Evolutionary conservation across 1,140 invertebrate species (phyloP), one percentile per base, ranked within the genome.

Genomic region (Formica exsecta): DNA sequence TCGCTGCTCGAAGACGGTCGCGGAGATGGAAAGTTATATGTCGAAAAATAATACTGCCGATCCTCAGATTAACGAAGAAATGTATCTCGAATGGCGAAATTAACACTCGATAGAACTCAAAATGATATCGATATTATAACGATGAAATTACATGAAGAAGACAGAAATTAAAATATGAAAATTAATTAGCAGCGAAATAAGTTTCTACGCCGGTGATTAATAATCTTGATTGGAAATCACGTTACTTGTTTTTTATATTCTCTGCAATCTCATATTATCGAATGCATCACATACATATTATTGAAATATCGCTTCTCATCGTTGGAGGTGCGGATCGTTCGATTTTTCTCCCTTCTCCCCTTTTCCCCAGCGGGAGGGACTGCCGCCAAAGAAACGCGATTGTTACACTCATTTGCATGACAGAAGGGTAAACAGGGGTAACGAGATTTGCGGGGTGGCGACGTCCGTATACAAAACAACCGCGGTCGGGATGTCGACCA

Each of bases 361-460:
- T 80, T 36, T 57, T 62, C 41, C 83, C 29, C 61, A 8, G 9
- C 29, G 25, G 16, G 6, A 5, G 32, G n/a, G 36, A 57, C 4
- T 48, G 75, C 16, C 48, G 54, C 57, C 64, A 73, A 79, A 91
- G 91, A 79, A 85, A 84, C 86, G 87, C 87, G 89, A 89, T 92
- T 88, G 87, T 92, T 89, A 76, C 84, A 88, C 71, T 87, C 81
- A 94, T 94, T 94, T 94, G 93, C 92, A 94, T 94, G 86, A 94
- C 93, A 93, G 86, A 90, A 87, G 87, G 81, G 89, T 91, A 93
- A 93, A 94, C 93, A 92, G 88, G 81, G 90, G 79, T 89, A 91
- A 93, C 90, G 81, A 91, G 91, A 92, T 92, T 92, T 92, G 85
- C 71, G 85, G 90, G 86, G 68, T 86, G 90, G 87, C 86, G 90